Base-by-base conservation (phyloP, 2,797 vertebrate genomes). In the Sitta carolinensis region DNA sequence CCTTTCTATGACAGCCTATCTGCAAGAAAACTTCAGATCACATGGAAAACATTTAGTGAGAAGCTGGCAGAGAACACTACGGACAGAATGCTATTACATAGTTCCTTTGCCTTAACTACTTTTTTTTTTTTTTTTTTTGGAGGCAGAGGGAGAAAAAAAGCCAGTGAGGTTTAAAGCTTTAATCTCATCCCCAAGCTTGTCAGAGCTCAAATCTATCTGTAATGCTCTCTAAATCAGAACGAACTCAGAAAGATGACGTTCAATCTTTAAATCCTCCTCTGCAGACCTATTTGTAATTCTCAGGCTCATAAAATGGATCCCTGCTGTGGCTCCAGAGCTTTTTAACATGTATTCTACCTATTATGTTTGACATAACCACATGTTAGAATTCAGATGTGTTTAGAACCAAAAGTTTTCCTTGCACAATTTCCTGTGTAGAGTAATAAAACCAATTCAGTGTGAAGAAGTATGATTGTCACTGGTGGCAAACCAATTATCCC, bases 211-310 rank as follows among this genome's bases (percentile, higher is more conserved):
- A 93, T 96, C 91, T 95, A 87, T 90, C 79, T 86, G 84, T 96
- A 96, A 96, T 92, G 67, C 93, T 95, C 93, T 91, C 82, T 94
- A 95, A 76, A 95, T 73, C 86, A 95, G 92, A 95, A 95, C 70
- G 93, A 96, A 96, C 86, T 94, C 91, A 73, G 94, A 90, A 80
- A 76, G 89, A 96, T 96, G 93, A 96, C 48, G 76, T 94, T 85
- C 85, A 79, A 47, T 96, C 95, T 97, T 94, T 88, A 96, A 97
- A 97, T 96, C 96, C 94, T 92, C 77, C 93, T 95, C 89, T 84
- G 74, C 76, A 84, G 78, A 79, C 45, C 90, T 96, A 95, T 96
- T 96, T 97, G 97, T 97, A 94, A 85, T 84, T 73, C 80, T 59
- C 52, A 62, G 93, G 82, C 88, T 97, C 86, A 95, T 52, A 73